Evolutionary conservation across 2,888 invertebrate genomes (phyloP).

Genomic region (Acanthococcus lagerstroemiae): DNA sequence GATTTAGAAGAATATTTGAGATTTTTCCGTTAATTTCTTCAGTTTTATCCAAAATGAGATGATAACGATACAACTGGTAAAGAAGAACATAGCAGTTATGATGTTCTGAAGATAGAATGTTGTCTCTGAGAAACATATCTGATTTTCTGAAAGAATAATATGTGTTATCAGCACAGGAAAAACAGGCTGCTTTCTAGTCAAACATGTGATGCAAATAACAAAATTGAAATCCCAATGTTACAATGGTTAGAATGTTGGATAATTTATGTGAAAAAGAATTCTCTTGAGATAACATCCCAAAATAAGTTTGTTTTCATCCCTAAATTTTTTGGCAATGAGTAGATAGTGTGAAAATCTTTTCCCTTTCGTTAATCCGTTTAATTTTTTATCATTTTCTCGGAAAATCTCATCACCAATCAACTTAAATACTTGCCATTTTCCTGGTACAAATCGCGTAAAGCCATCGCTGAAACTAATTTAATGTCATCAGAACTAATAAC

Average conservation of each 20-base stretch:
- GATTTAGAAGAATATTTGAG: not conserved
- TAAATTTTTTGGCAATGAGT: too few relatives aligned
- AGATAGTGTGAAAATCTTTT: too few relatives aligned
- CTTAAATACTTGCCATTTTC: conserved; percentile 1
- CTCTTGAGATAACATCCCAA: too few relatives aligned
- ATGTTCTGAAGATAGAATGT: conserved; percentile 20
- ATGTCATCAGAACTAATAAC: conserved; percentile 15
- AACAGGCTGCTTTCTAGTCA: too few relatives aligned
- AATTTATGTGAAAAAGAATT: too few relatives aligned
- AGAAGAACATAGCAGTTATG: conserved; percentile 16
- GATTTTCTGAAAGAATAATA: conserved; percentile 7
- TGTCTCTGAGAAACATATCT: conserved; percentile 13
- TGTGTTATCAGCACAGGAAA: too few relatives aligned
- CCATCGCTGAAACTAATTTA: not conserved
- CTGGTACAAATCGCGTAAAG: not conserved
- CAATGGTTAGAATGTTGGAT: too few relatives aligned
- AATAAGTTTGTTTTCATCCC: too few relatives aligned
- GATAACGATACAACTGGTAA: conserved; percentile 12
- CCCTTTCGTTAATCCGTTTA: too few relatives aligned
- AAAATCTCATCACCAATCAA: not conserved
- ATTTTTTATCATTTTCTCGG: too few relatives aligned
- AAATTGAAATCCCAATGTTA: too few relatives aligned
- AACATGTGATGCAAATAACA: too few relatives aligned
- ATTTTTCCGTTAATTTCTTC: conserved; percentile 19
- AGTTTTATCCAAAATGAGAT: conserved; percentile 18